Evolutionary conservation across 2,797 vertebrate species (phyloP).

Genomic region (Acrocephalus scirpaceus): DNA sequence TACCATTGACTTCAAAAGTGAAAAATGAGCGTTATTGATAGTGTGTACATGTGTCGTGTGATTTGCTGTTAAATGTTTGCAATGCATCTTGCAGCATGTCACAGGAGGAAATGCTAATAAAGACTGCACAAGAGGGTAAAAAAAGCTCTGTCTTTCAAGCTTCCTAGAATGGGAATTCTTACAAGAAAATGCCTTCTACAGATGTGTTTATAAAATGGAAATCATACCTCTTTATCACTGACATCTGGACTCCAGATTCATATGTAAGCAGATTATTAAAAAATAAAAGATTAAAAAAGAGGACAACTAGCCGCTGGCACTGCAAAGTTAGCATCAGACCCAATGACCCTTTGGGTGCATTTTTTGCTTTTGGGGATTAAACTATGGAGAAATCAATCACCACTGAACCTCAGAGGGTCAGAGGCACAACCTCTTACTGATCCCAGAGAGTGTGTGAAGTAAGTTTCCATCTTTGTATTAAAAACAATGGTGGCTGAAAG

Average conservation of each 20-base stretch:
- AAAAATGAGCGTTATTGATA: not conserved
- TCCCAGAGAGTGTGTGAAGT: not conserved
- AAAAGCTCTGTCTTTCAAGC: not conserved
- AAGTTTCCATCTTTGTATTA: not conserved
- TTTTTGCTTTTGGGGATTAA: conserved; percentile 47
- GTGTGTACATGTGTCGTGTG: not conserved
- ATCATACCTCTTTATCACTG: conserved; percentile 67
- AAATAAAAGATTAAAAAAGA: conserved; percentile 46
- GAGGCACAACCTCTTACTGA: not conserved
- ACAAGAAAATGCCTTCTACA: conserved; percentile 74
- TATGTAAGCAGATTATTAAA: conserved; percentile 74
- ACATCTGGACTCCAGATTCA: conserved; percentile 86
- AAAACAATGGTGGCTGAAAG: not conserved
- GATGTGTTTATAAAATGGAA: conserved; percentile 77
- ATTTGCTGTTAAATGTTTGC: not conserved
- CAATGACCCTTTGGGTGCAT: conserved; percentile 29
- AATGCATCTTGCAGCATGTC: not conserved
- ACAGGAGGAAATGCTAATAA: not conserved
- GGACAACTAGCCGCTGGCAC: conserved; percentile 34
- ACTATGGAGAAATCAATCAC: not conserved
- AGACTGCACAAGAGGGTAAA: not conserved
- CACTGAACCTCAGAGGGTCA: not conserved
- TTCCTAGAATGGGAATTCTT: conserved; percentile 48
- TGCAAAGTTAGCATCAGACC: conserved; percentile 58
- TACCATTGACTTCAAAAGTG: not conserved